Conservation (phyloP, 2,797 vertebrate genomes). For the Syncerus caffer region DNA sequence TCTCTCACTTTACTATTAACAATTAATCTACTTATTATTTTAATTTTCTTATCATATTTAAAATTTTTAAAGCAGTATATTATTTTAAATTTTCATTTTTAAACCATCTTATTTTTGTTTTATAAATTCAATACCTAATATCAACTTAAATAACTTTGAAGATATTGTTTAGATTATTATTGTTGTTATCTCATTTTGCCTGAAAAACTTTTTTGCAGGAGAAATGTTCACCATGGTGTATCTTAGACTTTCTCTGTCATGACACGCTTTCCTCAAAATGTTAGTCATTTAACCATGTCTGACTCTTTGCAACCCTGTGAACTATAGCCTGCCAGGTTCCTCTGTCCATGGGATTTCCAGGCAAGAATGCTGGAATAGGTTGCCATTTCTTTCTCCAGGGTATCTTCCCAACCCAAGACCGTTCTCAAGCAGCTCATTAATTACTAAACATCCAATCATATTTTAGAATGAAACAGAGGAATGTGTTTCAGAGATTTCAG, state of each 20-base stretch:
- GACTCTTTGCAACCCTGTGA: background rate
- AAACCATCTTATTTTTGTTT: background rate
- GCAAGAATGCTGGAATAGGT: background rate
- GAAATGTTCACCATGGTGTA: background rate
- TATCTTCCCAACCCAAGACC: background rate
- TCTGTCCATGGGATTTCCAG: background rate
- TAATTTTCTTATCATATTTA: background rate
- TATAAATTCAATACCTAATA: background rate
- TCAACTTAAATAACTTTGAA: background rate
- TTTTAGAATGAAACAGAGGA: background rate
- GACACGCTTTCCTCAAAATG: background rate
- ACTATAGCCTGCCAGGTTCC: background rate
- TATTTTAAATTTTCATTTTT: background rate
- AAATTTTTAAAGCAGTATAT: background rate
- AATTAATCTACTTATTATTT: background rate
- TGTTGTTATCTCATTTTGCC: background rate
- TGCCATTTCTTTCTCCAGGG: background rate
- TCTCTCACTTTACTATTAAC: background rate
- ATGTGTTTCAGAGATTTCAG: background rate
- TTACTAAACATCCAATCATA: background rate
- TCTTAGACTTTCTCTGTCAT: background rate
- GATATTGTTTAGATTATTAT: background rate
- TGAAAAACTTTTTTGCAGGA: background rate
- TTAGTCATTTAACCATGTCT: background rate
- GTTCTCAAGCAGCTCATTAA: background rate